Evolutionary conservation across 2,797 vertebrate genomes (phyloP), one percentile per base, ranked within the genome.

Genomic region (Cheirogaleus major): DNA sequence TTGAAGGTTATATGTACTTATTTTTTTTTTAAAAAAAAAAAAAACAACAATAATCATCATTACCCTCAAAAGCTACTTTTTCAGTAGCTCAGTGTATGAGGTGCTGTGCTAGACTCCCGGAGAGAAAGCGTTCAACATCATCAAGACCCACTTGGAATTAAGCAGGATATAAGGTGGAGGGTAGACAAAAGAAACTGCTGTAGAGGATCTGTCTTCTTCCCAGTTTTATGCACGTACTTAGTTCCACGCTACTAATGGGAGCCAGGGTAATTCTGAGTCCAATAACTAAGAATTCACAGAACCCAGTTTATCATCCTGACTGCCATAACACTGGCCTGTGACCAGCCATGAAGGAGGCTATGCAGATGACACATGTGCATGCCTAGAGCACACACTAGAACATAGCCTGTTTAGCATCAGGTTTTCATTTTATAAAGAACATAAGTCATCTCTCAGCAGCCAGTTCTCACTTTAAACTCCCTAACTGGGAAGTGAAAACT

Each of bases 381-480:
- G 1, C 32, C 25, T 72, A n/a, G 76, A 35, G 18, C 8, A n/a
- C 76, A 76, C 2, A 0, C 30, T 23, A 76, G 43, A 12, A 30
- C n/a, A 32, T 15, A n/a, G 63, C 65, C 38, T 79, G 7, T 55
- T n/a, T 61, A 80, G 43, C 43, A 69, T 23, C 23, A 45, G n/a
- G 25, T 76, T 96, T 94, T 70, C 18, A n/a, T 82, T 72, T 92
- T 70, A 73, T 72, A 86, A 59, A 48, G 32, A 89, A 69, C 17
- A 12, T n/a, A 30, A 10, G 61, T 94, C 22, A 65, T n/a, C 11
- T 41, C 75, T 41, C 14, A 82, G 7, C 30, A 80, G 35, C 25
- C 52, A 69, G 20, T 59, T 27, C 7, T 84, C 41, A 12, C 23
- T 78, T 59, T 38, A 38, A 55, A 61, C 17, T 86, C 27, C 69